These are phyloP conservation scores for Suncus etruscus DNA, from an alignment of 2,113 vertebrate species.

Conservation along the genomic window DNA sequence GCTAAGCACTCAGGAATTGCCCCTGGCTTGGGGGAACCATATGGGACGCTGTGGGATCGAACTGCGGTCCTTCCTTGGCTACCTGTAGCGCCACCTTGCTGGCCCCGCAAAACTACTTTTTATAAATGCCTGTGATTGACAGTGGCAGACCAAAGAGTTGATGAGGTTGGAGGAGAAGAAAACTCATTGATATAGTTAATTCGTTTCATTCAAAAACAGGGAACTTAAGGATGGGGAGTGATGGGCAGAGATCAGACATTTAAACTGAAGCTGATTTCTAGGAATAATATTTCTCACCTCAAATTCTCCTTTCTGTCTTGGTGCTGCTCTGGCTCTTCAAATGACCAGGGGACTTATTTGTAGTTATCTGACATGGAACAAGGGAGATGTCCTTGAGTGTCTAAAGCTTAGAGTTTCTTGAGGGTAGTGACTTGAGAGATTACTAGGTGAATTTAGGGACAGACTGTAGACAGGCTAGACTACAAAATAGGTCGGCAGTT, in stretches of 20 bases:
- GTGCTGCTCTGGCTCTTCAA: not conserved
- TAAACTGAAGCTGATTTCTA: not conserved
- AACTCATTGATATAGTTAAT: not conserved
- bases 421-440: too few species aligned
- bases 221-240: not conserved
- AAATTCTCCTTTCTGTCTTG: not conserved
- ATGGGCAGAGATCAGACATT: not conserved
- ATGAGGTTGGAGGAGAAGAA: slow-evolving; percentile 2
- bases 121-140: not conserved
- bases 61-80: too few species aligned
- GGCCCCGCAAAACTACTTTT: too few species aligned
- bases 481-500: not conserved
- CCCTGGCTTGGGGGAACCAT: too few species aligned
- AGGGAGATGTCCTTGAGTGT: not conserved
- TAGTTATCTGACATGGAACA: not conserved
- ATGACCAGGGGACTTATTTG: not conserved
- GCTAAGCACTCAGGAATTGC: too few species aligned
- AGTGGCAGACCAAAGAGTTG: not conserved
- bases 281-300: not conserved
- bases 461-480: not conserved
- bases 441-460: not conserved
- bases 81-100: too few species aligned
- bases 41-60: too few species aligned
- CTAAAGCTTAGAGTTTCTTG: not conserved
- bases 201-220: slow-evolving; percentile 31